A percentile compares a stretch with the other conserved stretches of the same genome.
Evolutionary conservation across 2,888 invertebrate genomes (phyloP).

Genomic region (Erebia aethiops): DNA sequence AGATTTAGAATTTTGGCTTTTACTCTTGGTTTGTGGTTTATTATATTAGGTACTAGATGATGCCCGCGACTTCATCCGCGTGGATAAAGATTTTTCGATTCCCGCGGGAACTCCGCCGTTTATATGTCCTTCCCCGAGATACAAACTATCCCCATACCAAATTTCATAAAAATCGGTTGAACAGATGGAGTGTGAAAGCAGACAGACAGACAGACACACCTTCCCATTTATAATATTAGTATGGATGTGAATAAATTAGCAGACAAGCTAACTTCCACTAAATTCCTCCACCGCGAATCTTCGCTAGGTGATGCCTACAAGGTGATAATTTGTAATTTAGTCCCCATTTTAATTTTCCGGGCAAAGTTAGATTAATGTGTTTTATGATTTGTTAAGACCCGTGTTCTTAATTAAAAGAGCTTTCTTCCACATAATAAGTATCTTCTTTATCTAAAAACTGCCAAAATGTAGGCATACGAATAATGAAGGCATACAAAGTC

Average conservation of each 20-base stretch:
- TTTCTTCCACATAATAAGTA: not conserved
- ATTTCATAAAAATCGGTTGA: too few relatives aligned
- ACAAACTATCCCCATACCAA: too few relatives aligned
- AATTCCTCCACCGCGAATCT: not conserved
- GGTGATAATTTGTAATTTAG: slow-evolving; percentile 10
- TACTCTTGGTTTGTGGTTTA: not conserved
- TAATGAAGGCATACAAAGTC: not conserved
- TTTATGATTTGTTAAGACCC: slow-evolving; percentile 6
- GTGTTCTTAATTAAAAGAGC: slow-evolving; percentile 12
- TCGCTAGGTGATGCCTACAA: not conserved
- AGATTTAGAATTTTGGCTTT: not conserved
- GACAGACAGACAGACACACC: too few relatives aligned
- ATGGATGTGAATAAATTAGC: too few relatives aligned
- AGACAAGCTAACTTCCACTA: not conserved
- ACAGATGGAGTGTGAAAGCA: too few relatives aligned
- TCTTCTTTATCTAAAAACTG: not conserved
- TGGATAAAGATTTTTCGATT: too few relatives aligned
- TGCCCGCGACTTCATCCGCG: too few relatives aligned
- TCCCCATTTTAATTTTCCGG: slow-evolving; percentile 5
- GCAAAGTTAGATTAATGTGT: slow-evolving; percentile 11
- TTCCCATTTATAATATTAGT: too few relatives aligned
- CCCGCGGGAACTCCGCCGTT: too few relatives aligned
- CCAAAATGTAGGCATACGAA: not conserved
- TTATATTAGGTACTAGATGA: too few relatives aligned
- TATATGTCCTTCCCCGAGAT: too few relatives aligned